Conservation (phyloP, 2,113 vertebrate genomes). For the Cyanoliseus patagonus region DNA sequence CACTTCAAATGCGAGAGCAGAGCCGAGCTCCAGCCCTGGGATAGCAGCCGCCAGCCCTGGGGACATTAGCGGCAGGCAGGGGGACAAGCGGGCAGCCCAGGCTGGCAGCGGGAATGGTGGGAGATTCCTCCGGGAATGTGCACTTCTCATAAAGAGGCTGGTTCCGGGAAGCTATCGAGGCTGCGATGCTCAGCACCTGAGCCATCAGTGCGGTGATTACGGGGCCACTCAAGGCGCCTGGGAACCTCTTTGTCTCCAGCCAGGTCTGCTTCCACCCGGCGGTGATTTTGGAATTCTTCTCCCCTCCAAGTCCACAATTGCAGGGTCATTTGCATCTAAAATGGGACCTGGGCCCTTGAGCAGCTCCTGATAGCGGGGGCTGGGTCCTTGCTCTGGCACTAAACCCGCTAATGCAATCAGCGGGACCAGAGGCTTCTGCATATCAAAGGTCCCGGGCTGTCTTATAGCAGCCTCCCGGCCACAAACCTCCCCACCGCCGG, state of each 20-base stretch:
- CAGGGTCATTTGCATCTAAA: conserved; percentile 57
- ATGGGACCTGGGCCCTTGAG: conserved; percentile 16
- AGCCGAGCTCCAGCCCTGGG: background rate
- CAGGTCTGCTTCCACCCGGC: conserved; percentile 5
- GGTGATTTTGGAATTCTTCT: background rate
- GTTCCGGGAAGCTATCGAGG: conserved; percentile 28
- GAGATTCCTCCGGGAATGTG: conserved; percentile 17
- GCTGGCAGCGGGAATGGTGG: background rate
- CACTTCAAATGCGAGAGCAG: conserved; percentile 35
- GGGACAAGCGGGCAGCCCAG: background rate
- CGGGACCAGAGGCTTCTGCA: background rate
- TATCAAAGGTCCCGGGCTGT: conserved; percentile 32
- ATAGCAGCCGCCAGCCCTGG: background rate
- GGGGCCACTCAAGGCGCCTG: background rate
- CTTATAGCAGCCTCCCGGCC: background rate
- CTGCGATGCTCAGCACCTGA: background rate
- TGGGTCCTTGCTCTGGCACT: background rate
- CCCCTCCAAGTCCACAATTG: conserved; percentile 43
- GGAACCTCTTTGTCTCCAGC: conserved; percentile 18
- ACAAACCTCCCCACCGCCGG: background rate
- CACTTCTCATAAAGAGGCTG: background rate
- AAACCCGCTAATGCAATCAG: conserved; percentile 61
- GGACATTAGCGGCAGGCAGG: conserved; percentile 14
- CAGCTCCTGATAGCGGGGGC: conserved; percentile 28
- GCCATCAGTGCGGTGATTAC: conserved; percentile 26